A percentile compares a stretch with the other conserved stretches of the same genome.
Evolutionary conservation across 2,797 vertebrate genomes (phyloP).

Genomic region (Sebastes wilsoni): DNA sequence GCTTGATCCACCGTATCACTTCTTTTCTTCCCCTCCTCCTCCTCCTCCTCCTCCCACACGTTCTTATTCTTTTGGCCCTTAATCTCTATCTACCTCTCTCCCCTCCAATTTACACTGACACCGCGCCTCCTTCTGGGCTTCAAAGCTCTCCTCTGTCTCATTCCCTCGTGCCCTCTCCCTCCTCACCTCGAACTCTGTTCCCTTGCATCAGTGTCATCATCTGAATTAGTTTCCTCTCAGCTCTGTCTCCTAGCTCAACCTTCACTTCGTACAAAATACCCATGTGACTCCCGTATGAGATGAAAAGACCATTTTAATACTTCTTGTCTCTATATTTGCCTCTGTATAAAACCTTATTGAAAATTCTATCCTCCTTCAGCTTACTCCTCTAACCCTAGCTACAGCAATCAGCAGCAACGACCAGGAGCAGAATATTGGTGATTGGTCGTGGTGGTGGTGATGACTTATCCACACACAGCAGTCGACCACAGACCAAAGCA

Average conservation of each 20-base stretch:
- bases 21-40: neutral
- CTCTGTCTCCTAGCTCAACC: neutral
- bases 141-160: slow-evolving; percentile 15
- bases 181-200: slow-evolving; percentile 33
- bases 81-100: slow-evolving; percentile 40
- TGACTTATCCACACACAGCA: neutral
- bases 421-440: neutral
- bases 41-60: neutral
- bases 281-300: neutral
- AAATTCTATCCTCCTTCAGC: neutral
- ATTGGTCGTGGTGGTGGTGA: neutral
- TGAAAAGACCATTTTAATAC: neutral
- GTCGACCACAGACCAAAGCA: neutral
- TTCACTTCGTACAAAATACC: neutral
- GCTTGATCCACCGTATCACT: slow-evolving; percentile 11
- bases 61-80: slow-evolving; percentile 33
- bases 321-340: neutral
- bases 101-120: slow-evolving; percentile 52
- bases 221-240: slow-evolving; percentile 7
- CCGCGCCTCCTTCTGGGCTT: slow-evolving; percentile 46
- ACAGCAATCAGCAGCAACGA: neutral
- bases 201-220: slow-evolving; percentile 53
- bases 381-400: neutral
- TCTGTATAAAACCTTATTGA: neutral
- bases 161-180: slow-evolving; percentile 7